Evolutionary conservation across 2,888 invertebrate species (phyloP).

Genomic region (Barypeithes pellucidus): DNA sequence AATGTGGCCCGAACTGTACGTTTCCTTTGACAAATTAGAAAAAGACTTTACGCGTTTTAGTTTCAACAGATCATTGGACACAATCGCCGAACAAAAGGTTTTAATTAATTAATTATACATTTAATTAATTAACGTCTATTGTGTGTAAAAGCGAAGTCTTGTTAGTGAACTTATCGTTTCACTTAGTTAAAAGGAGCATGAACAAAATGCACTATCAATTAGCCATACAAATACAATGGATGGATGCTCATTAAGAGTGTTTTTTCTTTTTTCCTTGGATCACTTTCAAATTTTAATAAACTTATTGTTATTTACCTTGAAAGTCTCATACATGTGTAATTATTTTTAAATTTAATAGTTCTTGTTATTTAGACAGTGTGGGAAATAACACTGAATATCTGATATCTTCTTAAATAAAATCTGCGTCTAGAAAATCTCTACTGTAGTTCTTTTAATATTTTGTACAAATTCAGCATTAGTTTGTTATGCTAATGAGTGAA

Average conservation of each 20-base stretch:
- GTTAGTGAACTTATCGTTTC: conserved; percentile 20
- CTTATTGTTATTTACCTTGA: conserved; percentile 5
- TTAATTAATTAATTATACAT: conserved; percentile 27
- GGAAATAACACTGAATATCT: too few species aligned
- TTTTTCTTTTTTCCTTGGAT: conserved; percentile 9
- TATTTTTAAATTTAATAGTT: background rate
- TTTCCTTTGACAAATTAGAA: background rate
- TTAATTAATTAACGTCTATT: conserved; percentile 27
- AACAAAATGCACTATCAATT: conserved; percentile 14
- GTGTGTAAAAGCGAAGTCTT: conserved; percentile 15
- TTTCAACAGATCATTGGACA: background rate
- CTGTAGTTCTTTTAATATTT: too few species aligned
- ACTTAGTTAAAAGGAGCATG: conserved; percentile 7
- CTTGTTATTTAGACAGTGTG: too few species aligned
- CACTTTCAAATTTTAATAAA: conserved; percentile 26
- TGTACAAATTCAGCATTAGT: too few species aligned
- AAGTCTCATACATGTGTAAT: background rate
- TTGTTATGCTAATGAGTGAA: too few species aligned
- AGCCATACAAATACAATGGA: conserved; percentile 25
- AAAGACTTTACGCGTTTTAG: background rate
- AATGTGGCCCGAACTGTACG: background rate
- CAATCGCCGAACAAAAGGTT: conserved; percentile 9
- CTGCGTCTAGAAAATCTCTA: too few species aligned
- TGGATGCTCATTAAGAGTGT: conserved; percentile 13
- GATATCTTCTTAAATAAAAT: too few species aligned